A percentile compares a stretch with the other conserved stretches of the same genome.
Evolutionary conservation across 2,113 vertebrate genomes (phyloP).

Genomic region (Odobenus rosmarus): DNA sequence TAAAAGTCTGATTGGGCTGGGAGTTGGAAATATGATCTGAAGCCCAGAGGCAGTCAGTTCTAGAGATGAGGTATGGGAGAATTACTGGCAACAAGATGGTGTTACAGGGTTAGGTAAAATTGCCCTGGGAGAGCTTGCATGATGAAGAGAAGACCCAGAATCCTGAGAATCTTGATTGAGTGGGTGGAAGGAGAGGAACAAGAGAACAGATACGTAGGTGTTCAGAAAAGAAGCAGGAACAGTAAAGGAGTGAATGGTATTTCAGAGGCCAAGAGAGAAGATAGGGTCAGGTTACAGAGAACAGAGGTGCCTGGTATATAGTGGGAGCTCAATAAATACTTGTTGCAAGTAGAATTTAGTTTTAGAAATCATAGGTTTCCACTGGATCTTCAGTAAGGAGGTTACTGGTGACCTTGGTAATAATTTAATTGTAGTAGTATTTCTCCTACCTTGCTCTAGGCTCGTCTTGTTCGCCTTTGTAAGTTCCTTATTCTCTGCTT

Average conservation of each 20-base stretch:
- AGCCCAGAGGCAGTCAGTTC: not conserved
- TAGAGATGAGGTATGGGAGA: not conserved
- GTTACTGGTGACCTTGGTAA: slow-evolving; percentile 18
- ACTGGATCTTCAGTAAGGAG: not conserved
- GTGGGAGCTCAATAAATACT: not conserved
- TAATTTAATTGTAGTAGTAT: not conserved
- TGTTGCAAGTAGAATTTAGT: not conserved
- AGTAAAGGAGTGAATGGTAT: not conserved
- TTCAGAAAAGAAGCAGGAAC: not conserved
- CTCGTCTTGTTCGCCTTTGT: not conserved
- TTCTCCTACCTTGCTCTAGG: not conserved
- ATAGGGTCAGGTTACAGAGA: not conserved
- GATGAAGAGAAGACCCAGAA: not conserved
- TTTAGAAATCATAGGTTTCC: not conserved
- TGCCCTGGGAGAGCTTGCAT: not conserved
- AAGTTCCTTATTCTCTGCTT: not conserved
- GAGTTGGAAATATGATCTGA: not conserved
- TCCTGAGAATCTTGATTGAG: not conserved
- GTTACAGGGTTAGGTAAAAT: not conserved
- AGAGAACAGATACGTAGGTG: not conserved
- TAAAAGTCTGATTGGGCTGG: not conserved
- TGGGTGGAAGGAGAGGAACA: not conserved
- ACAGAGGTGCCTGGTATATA: not conserved
- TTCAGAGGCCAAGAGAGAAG: not conserved
- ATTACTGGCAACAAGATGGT: not conserved